phyloP scores from a whole-genome alignment of 2,888 invertebrate species.

The Andrena minutula region DNA sequence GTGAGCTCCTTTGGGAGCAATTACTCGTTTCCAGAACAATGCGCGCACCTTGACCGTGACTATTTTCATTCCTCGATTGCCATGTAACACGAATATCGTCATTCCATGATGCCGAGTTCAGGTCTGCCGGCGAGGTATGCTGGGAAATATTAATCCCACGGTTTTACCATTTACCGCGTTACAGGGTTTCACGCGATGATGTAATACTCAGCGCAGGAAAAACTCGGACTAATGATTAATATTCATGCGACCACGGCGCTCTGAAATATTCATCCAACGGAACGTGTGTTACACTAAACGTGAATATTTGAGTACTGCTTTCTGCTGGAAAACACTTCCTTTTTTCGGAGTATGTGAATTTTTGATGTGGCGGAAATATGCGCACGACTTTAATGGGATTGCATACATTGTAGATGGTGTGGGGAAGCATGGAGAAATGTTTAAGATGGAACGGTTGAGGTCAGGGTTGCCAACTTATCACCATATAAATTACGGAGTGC shows the following conservation, averaged over 20 bases:
- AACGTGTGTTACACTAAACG: background rate
- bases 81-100: no score
- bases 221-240: slow-evolving; percentile 51
- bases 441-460: no score
- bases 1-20: background rate
- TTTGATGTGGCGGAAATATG: no score
- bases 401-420: no score
- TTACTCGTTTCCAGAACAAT: background rate
- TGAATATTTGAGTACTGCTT: no score
- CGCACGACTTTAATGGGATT: no score
- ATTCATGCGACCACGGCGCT: slow-evolving; percentile 41
- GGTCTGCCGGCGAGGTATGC: background rate
- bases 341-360: no score
- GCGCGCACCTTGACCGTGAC: slow-evolving; percentile 25
- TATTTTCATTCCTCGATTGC: slow-evolving; percentile 14
- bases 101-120: background rate
- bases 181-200: background rate
- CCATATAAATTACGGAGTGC: no score
- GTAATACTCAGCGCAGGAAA: slow-evolving; percentile 41
- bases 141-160: slow-evolving; percentile 6
- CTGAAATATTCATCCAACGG: slow-evolving; percentile 6
- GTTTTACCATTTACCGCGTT: slow-evolving; percentile 14
- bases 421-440: no score
- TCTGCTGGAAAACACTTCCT: no score
- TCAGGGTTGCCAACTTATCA: no score